Evolutionary conservation across 2,797 vertebrate species (phyloP).

Genomic region (Avahi laniger): DNA sequence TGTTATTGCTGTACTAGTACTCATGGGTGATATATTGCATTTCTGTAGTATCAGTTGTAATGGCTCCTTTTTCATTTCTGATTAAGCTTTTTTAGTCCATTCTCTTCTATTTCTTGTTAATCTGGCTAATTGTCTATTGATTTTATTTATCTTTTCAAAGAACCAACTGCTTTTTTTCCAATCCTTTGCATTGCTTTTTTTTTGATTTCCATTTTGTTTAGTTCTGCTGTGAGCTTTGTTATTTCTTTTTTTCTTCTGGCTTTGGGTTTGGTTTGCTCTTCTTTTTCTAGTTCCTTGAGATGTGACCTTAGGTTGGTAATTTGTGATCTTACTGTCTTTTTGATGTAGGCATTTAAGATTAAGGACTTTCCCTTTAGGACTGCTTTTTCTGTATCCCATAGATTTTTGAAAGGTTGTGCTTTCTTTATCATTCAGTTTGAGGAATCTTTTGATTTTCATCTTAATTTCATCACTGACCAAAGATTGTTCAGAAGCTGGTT

Average conservation of each 20-base stretch:
- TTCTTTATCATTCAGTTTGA: neutral
- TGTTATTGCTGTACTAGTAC: neutral
- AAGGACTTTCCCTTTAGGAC: neutral
- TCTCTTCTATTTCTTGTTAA: no score
- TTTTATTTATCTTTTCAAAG: no score
- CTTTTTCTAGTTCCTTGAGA: neutral
- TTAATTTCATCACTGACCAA: neutral
- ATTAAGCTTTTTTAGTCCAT: no score
- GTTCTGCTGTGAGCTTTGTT: neutral
- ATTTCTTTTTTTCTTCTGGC: neutral
- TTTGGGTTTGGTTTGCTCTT: neutral
- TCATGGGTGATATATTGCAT: neutral
- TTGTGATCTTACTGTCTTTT: neutral
- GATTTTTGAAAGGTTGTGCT: neutral
- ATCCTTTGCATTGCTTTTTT: no score
- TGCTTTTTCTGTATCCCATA: neutral
- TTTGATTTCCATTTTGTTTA: no score
- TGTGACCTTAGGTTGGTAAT: neutral
- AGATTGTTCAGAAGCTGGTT: neutral
- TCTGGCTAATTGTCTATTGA: no score
- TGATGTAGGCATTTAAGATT: neutral
- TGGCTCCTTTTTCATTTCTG: neutral
- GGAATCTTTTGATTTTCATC: neutral
- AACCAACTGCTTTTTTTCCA: no score
- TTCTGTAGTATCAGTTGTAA: neutral